Evolutionary conservation across 2,888 invertebrate species (phyloP).

Genomic region (Nemotelus pantherinus): DNA sequence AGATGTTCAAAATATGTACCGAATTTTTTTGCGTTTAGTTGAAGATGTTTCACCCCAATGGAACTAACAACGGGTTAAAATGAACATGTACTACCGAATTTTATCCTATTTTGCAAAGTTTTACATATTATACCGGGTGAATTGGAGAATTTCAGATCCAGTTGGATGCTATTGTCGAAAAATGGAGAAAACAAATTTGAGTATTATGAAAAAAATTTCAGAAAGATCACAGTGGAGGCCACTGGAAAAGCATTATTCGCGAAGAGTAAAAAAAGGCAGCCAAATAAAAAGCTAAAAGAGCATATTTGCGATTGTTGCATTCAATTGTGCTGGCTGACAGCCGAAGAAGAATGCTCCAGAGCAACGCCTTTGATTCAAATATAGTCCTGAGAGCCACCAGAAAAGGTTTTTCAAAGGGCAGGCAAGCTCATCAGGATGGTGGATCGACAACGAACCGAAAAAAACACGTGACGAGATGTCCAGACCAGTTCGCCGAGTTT

Average conservation of each 20-base stretch:
- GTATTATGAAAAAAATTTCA: constrained; percentile 21
- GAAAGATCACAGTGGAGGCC: constrained; percentile 13
- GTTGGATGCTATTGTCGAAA: too few relatives aligned
- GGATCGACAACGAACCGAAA: neutral
- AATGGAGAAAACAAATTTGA: too few relatives aligned
- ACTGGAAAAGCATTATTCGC: constrained; percentile 38
- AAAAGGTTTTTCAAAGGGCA: neutral
- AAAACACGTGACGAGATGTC: neutral
- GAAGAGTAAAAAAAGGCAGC: constrained; percentile 18
- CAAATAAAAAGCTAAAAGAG: too few relatives aligned
- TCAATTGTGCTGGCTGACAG: constrained; percentile 33
- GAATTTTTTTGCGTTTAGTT: constrained; percentile 55
- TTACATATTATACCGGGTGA: too few relatives aligned
- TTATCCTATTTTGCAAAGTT: too few relatives aligned
- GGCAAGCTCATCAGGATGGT: constrained; percentile 20
- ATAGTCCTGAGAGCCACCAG: neutral
- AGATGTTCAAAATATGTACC: constrained; percentile 57
- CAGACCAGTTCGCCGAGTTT: neutral
- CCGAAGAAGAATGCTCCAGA: neutral
- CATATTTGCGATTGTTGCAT: constrained; percentile 47
- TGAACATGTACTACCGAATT: too few relatives aligned
- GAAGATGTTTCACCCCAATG: constrained; percentile 51
- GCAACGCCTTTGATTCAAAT: neutral
- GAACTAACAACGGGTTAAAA: too few relatives aligned
- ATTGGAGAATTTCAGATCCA: too few relatives aligned